Evolutionary conservation across 1,140 invertebrate genomes (phyloP).

Genomic region (Oscheius sp.): DNA sequence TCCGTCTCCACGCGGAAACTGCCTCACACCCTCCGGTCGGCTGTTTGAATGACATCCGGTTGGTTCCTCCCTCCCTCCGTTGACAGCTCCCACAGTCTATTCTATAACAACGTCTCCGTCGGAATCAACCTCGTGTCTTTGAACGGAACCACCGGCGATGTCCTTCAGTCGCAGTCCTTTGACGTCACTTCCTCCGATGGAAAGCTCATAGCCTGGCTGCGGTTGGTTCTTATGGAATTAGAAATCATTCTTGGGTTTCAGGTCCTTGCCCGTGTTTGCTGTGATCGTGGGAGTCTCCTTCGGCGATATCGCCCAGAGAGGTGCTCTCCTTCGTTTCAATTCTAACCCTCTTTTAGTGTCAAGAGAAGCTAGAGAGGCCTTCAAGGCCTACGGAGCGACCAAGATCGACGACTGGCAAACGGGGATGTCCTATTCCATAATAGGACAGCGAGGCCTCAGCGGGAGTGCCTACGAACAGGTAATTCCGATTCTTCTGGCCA

Average conservation of each 20-base stretch:
- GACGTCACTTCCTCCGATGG: constrained; percentile 31
- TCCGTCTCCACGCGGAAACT: constrained; percentile 21
- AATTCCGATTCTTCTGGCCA: not conserved
- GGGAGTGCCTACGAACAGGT: constrained; percentile 21
- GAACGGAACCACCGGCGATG: constrained; percentile 23
- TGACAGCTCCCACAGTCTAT: constrained; percentile 1
- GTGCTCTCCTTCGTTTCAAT: too few species aligned
- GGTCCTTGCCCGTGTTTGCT: not conserved
- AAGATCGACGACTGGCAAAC: constrained; percentile 12
- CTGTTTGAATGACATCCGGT: constrained; percentile 27
- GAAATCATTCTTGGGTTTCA: not conserved
- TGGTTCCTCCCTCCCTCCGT: not conserved
- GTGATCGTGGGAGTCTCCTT: constrained; percentile 20
- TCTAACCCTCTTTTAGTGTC: too few species aligned
- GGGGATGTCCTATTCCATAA: constrained; percentile 19
- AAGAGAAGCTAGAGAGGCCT: not conserved
- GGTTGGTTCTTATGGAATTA: not conserved
- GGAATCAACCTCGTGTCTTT: constrained; percentile 17
- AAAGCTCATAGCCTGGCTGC: constrained; percentile 24
- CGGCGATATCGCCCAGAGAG: constrained; percentile 25
- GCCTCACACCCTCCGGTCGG: constrained; percentile 8
- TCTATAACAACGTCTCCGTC: constrained; percentile 10
- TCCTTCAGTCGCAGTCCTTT: constrained; percentile 13
- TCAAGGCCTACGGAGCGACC: constrained; percentile 9
- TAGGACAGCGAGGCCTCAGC: constrained; percentile 21